These are phyloP conservation scores for Hephaestus fuliginosus DNA, from an alignment of 2,797 vertebrate genomes.

Conservation along the genomic window DNA sequence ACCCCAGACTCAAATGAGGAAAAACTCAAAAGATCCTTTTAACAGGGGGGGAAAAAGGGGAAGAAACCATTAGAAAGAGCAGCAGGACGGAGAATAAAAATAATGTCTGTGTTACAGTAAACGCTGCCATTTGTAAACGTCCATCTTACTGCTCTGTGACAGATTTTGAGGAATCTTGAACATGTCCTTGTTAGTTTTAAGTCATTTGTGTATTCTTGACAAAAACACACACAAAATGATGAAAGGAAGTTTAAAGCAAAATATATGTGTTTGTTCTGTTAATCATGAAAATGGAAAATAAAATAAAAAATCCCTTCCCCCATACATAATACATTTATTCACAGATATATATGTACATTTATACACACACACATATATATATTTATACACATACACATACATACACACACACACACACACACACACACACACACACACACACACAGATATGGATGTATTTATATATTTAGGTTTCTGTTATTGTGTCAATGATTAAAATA, in stretches of 20 bases:
- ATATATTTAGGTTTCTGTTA: not conserved
- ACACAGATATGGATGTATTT: not conserved
- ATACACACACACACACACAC: too few species aligned
- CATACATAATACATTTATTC: not conserved
- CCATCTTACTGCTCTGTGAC: not conserved
- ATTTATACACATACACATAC: too few species aligned
- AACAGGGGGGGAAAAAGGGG: too few species aligned
- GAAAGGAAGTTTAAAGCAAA: not conserved
- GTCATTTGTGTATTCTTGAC: not conserved
- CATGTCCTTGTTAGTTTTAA: not conserved
- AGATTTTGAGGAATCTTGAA: not conserved
- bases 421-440: too few species aligned
- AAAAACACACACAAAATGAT: not conserved
- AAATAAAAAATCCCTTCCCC: not conserved
- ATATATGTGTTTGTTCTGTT: not conserved
- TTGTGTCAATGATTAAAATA: not conserved
- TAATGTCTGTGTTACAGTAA: not conserved
- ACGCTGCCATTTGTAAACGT: not conserved
- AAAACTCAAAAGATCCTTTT: too few species aligned
- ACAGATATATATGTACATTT: too few species aligned
- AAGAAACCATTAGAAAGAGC: too few species aligned
- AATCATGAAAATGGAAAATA: not conserved
- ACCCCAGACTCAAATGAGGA: too few species aligned
- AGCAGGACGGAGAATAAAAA: not conserved
- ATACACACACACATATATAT: too few species aligned